Base-by-base conservation (phyloP, 2,888 invertebrate species). In the Gerris lacustris region DNA sequence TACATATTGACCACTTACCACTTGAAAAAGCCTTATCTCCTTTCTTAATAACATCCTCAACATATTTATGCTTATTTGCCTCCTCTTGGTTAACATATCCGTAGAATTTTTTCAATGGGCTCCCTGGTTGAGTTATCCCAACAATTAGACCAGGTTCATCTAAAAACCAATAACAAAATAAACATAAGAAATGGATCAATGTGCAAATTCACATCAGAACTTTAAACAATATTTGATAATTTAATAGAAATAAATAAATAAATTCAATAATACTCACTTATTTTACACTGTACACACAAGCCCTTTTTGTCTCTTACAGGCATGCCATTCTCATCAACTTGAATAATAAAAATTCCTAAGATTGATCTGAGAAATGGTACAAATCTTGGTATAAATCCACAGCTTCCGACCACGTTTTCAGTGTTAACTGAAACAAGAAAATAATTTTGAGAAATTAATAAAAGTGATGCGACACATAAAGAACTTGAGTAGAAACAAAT, bases 141-240 rank as follows among this genome's bases (percentile, higher is more conserved):
- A 93, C 88, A 79, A 92, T 86, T 84, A 92, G 91, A 62, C 93
- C 93, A 1, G 90, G 88, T 80, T 93, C 91, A 77, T 88, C 91
- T 87, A 82, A 47, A 80, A 78, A 77, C 84, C 43, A 63, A 6
- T 18, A 71, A 66, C 63, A 1, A 70, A 70, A n/a, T 0, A 31
- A 31, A 31, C 31, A 31, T 31, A 31, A 31, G 31, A 31, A 31
- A 31, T 31, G 31, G 31, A 31, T 31, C 31, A 31, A 31, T 31
- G 31, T 31, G 31, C 4, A 31, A 31, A 31, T 31, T 31, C 2
- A 31, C 31, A 31, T 31, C 31, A 31, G 31, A 31, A 31, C 31
- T 31, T 31, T 31, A 31, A 31, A 31, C 31, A 31, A 31, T 2
- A 2, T 31, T 31, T 31, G 31, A 31, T 2, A 31, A 31, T 31